Evolutionary conservation across 2,113 vertebrate genomes (phyloP).

Genomic region (Sarotherodon lohbergeri): DNA sequence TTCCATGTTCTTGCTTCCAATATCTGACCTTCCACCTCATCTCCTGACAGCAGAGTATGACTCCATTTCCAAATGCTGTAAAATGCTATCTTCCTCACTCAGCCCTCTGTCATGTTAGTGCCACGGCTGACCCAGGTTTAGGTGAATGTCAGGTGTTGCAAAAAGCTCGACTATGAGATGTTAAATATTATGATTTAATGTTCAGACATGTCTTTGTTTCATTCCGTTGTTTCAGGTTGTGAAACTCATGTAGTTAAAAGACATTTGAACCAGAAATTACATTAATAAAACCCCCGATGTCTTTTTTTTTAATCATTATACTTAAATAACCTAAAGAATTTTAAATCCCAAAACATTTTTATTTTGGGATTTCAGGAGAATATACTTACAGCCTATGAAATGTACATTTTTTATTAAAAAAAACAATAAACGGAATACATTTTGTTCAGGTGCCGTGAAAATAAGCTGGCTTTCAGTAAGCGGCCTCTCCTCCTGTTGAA

Average conservation of each 20-base stretch:
- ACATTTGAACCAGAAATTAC: neutral
- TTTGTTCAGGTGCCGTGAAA: neutral
- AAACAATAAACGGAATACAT: neutral
- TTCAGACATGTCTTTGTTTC: neutral
- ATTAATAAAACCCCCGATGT: neutral
- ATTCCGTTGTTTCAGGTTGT: neutral
- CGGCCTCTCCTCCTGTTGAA: neutral
- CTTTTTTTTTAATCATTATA: neutral
- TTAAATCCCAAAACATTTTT: neutral
- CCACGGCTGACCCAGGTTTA: neutral
- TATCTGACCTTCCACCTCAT: neutral
- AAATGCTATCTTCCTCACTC: neutral
- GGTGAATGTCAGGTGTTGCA: neutral
- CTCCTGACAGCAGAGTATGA: neutral
- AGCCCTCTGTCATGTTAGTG: neutral
- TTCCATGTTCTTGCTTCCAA: neutral
- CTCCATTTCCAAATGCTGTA: neutral
- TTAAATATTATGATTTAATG: neutral
- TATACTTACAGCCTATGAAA: neutral
- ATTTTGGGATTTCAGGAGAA: neutral
- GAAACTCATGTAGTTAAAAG: neutral
- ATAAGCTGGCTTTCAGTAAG: neutral
- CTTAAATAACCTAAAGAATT: neutral
- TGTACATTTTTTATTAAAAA: neutral
- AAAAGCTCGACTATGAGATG: neutral